Evolutionary conservation across 2,113 vertebrate genomes (phyloP), one percentile per base, ranked within the genome.

Genomic region (Lagopus muta): DNA sequence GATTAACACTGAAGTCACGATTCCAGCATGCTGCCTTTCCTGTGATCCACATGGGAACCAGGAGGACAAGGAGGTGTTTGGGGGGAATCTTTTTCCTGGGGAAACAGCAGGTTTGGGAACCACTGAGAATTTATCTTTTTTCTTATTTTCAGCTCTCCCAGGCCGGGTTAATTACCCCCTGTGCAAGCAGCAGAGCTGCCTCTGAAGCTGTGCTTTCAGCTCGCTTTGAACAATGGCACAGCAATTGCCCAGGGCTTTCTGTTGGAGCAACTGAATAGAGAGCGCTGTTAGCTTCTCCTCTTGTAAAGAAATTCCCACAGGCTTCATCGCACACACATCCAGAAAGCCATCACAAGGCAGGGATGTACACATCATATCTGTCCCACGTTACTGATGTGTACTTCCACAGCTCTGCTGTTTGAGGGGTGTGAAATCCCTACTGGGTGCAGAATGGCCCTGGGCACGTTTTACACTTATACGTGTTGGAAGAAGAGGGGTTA

Each of bases 301-400:
- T 64, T 42, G 45, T 6, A 32, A 66, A 70, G 25, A 50, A 47
- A 5, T 77, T 58, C 32, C 36, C 45, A 25, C 45, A 50, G 47
- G 16, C 24, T 91, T 73, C 70, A 47, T 32, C 28, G 67, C 11
- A 36, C 38, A 32, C 65, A 17, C 1, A 1, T 64, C 65, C 90
- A 55, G 38, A 81, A 47, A 74, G 8, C 20, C 32, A 10, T 36
- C 70, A 36, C 58, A 22, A 2, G 7, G 21, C 3, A 2, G 28
- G 36, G 4, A 30, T 45, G 32, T 20, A 24, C 21, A 13, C 36
- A 45, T 16, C 61, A 48, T 20, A 8, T 60, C 48, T 62, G 48
- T 5, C 11, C 38, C 0, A 0, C 30, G 6, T 14, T 82, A 28
- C 64, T 38, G 24, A 42, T 7, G 11, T 17, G 17, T 34, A 11